phyloP scores from a whole-genome alignment of 2,797 vertebrate species.

The Gymnodraco acuticeps region DNA sequence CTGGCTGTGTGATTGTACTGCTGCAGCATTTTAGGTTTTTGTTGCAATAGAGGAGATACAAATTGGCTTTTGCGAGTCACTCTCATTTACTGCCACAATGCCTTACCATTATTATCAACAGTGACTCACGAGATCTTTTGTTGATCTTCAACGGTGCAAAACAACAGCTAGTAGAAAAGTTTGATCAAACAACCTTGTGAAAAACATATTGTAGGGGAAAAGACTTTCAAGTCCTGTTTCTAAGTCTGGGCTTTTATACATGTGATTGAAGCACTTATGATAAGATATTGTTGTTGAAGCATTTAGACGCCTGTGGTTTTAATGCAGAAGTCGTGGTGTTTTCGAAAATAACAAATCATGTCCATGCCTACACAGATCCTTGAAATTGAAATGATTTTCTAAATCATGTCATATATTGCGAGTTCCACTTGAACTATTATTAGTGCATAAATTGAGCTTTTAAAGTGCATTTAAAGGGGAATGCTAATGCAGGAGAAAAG shows the following conservation, averaged over 20 bases:
- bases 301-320: conserved; percentile 2
- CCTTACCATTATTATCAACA: conserved; percentile 42
- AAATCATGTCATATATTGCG: conserved; percentile 19
- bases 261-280: not conserved
- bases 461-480: conserved; percentile 38
- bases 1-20: conserved; percentile 47
- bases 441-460: conserved; percentile 35
- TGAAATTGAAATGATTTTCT: conserved; percentile 6
- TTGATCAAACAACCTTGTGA: conserved; percentile 5
- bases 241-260: not conserved
- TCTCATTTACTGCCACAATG: conserved; percentile 44
- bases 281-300: conserved; percentile 15
- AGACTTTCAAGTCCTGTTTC: not conserved
- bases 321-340: not conserved
- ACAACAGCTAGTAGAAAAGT: conserved; percentile 16
- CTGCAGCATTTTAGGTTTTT: conserved; percentile 45
- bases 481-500: conserved; percentile 42
- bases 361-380: not conserved
- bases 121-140: conserved; percentile 16
- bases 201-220: not conserved
- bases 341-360: not conserved
- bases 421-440: conserved; percentile 33
- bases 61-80: conserved; percentile 55
- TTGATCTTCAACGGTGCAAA: conserved; percentile 32
- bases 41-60: conserved; percentile 56